Evolutionary conservation across 2,113 vertebrate genomes (phyloP).

Genomic region (zebrafish (Danio rerio)): GRCz12tu NC_133199.1:15218501-15219000

Average conservation of each 20-base stretch:
- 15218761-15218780: background rate
- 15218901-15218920: no score
- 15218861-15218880: no score
- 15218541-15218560: conserved; percentile 61
- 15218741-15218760: background rate
- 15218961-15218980: no score
- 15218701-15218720: background rate
- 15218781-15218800: background rate
- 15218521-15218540: conserved; percentile 69
- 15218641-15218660: conserved; percentile 42
- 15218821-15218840: no score
- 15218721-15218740: background rate
- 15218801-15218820: no score
- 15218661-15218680: background rate
- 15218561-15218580: conserved; percentile 66
- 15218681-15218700: conserved; percentile 30
- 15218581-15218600: conserved; percentile 55
- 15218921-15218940: no score
- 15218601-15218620: conserved; percentile 51
- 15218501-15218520: conserved; percentile 40
- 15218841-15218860: no score
- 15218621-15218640: conserved; percentile 50
- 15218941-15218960: no score
- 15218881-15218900: no score
- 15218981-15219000: no score